phyloP scores from a whole-genome alignment of 2,113 vertebrate species.

The Brienomyrus longianalis region DNA sequence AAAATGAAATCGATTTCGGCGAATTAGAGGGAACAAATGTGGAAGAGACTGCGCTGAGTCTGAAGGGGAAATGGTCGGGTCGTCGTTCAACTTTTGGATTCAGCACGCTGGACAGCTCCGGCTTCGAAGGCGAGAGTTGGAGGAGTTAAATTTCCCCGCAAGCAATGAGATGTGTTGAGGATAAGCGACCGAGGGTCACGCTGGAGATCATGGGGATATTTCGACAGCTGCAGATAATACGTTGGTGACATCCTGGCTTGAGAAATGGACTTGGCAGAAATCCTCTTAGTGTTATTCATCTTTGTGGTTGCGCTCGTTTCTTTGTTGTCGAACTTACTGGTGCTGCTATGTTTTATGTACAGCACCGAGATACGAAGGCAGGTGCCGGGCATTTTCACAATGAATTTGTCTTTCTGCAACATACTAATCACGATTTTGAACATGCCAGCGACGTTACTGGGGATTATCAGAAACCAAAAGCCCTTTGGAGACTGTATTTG shows the following conservation, averaged over 20 bases:
- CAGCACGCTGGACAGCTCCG: slow-evolving; percentile 77
- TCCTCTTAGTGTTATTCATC: slow-evolving; percentile 63
- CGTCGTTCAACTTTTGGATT: slow-evolving; percentile 31
- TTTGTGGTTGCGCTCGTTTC: slow-evolving; percentile 69
- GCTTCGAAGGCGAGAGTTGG: slow-evolving; percentile 28
- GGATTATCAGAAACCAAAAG: slow-evolving; percentile 61
- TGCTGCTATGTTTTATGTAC: slow-evolving; percentile 72
- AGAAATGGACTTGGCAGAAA: slow-evolving; percentile 76
- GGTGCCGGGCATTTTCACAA: slow-evolving; percentile 70
- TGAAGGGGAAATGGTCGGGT: slow-evolving; percentile 14
- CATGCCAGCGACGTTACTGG: slow-evolving; percentile 70
- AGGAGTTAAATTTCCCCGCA: slow-evolving; percentile 31
- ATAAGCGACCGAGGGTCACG: slow-evolving; percentile 38
- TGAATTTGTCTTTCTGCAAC: slow-evolving; percentile 76
- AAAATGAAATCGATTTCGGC: neutral
- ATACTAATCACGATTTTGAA: slow-evolving; percentile 69
- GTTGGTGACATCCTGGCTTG: slow-evolving; percentile 47
- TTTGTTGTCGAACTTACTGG: slow-evolving; percentile 70
- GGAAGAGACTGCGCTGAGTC: slow-evolving; percentile 3
- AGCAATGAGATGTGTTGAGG: slow-evolving; percentile 11
- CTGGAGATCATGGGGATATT: slow-evolving; percentile 19
- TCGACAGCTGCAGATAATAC: slow-evolving; percentile 34
- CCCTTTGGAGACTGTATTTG: slow-evolving; percentile 66
- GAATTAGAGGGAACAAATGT: neutral
- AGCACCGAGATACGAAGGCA: slow-evolving; percentile 74